A percentile compares a stretch with the other conserved stretches of the same genome.
Conservation (phyloP, 2,797 vertebrate genomes). For the Zalophus californianus region DNA sequence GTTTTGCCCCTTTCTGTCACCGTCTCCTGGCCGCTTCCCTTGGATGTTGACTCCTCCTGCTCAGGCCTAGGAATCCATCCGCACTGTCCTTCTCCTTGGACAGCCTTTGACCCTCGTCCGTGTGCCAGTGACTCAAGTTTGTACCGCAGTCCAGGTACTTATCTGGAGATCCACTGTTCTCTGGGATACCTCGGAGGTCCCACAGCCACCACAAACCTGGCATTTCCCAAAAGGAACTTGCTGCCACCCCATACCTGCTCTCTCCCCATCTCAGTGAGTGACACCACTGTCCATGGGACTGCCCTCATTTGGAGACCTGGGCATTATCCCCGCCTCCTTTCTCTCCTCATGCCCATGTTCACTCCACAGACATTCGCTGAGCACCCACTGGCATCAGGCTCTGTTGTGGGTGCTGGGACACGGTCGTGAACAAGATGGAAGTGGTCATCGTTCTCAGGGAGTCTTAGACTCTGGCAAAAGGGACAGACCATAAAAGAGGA, state of each 20-base stretch:
- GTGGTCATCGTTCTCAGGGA: not conserved
- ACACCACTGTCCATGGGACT: accelerated
- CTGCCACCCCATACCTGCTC: not conserved
- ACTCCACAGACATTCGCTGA: not conserved
- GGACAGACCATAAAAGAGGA: not conserved
- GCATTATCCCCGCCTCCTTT: not conserved
- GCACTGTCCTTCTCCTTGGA: not conserved
- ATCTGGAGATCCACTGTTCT: not conserved
- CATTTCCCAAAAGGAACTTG: not conserved
- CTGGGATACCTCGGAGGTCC: not conserved
- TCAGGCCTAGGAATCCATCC: not conserved
- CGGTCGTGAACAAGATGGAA: accelerated
- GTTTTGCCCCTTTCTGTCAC: not conserved
- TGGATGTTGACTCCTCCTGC: not conserved
- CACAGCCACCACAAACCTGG: not conserved
- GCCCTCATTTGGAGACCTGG: not conserved
- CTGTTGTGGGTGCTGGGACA: not conserved
- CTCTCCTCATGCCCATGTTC: not conserved
- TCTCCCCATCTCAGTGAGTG: not conserved
- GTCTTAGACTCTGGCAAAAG: not conserved
- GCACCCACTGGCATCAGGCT: not conserved
- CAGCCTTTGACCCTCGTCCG: not conserved
- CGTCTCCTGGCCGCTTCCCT: not conserved
- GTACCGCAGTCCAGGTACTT: not conserved
- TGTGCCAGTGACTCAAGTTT: not conserved